These are phyloP conservation scores for Lutraria lutraria DNA, from an alignment of 2,888 invertebrate species.

Conservation along the genomic window DNA sequence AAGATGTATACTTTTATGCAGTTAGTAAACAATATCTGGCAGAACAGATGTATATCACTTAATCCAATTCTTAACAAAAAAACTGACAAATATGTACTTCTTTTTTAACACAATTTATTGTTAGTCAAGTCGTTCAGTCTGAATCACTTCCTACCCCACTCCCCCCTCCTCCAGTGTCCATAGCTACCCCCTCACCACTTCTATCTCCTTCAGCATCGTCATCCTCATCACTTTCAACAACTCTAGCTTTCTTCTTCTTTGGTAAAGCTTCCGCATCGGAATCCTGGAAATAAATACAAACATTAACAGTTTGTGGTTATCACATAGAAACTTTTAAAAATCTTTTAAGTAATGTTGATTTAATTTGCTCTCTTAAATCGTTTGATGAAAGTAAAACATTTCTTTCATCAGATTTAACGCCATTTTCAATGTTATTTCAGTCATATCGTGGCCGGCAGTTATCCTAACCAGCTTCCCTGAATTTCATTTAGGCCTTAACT, in stretches of 20 bases:
- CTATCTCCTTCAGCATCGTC: slow-evolving; percentile 67
- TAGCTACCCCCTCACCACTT: slow-evolving; percentile 45
- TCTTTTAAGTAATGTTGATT: background rate
- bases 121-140: slow-evolving; percentile 30
- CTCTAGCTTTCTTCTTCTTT: slow-evolving; percentile 80
- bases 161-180: slow-evolving; percentile 63
- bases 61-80: background rate
- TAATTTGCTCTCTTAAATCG: background rate
- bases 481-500: no score
- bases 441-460: no score
- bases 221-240: slow-evolving; percentile 80
- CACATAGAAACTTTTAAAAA: background rate
- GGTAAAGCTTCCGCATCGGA: slow-evolving; percentile 78
- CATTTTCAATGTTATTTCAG: no score
- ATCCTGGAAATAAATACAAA: slow-evolving; percentile 70
- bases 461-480: no score
- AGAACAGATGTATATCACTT: no score
- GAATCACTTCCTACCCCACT: slow-evolving; percentile 55
- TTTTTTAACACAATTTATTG: background rate
- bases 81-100: background rate
- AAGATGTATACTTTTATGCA: no score
- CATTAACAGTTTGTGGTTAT: background rate
- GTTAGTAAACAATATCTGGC: no score
- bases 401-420: no score
- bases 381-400: no score